Percentiles rank a stretch among this genome's conserved stretches.
Conservation (phyloP, 2,113 vertebrate genomes). For the Hydrolagus affinis region DNA sequence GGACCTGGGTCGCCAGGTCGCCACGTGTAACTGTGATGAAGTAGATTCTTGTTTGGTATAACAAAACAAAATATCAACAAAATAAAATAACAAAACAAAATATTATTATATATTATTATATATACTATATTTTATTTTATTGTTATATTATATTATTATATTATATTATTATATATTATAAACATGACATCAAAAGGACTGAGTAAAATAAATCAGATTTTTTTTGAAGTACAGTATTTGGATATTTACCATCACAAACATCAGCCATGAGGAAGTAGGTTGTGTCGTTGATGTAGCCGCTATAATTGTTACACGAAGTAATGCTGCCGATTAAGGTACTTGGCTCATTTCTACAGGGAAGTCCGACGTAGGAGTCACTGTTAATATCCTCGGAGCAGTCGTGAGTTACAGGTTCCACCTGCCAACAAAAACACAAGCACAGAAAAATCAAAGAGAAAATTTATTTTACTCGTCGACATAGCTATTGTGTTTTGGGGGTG, state of each 20-base stretch:
- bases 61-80: no score
- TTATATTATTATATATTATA: no score
- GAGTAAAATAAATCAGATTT: neutral
- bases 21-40: neutral
- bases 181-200: neutral
- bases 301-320: conserved; percentile 59
- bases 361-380: conserved; percentile 33
- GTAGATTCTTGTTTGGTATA: no score
- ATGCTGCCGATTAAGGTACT: conserved; percentile 71
- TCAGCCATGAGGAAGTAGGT: conserved; percentile 67
- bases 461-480: no score
- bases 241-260: conserved; percentile 70
- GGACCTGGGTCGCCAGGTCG: no score
- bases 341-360: conserved; percentile 43
- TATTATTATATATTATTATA: no score
- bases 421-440: conserved; percentile 46
- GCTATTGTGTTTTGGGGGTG: no score
- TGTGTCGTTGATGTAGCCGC: conserved; percentile 76
- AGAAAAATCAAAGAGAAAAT: neutral
- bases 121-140: no score
- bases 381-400: conserved; percentile 55
- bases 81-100: no score
- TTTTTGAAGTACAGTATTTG: neutral
- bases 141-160: no score
- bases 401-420: conserved; percentile 61